Base-by-base conservation (phyloP, 2,888 invertebrate species). In the Diachrysia chrysitis region DNA sequence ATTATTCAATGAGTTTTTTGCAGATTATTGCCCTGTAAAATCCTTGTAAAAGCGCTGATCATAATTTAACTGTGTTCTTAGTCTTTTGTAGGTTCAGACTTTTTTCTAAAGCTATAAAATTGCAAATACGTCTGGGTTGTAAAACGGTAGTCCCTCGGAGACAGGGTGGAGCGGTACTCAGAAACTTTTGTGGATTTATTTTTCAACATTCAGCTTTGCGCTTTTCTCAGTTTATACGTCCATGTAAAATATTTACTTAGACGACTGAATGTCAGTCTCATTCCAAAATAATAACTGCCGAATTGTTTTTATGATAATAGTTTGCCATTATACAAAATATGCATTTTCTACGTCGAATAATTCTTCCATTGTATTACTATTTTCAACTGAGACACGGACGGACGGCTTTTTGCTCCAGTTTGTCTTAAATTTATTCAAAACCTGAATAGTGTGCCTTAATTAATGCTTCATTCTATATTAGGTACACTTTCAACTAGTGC, bases 151-250 rank as follows among this genome's bases (percentile, higher is more conserved):
- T 76, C 64, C 48, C 60, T 69, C 58, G 58, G 73, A 73, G 79
- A 78, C 70, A 60, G 35, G 58, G 60, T 65, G 48, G 57, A 59
- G 58, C 55, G 65, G 53, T 69, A 68, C 70, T 60, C 54, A 64
- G 71, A 78, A 76, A 79, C 66, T 77, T 79, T 69, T 35, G 64
- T 73, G 64, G 61, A 73, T 73, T 70, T 78, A 73, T 67, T 73
- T 78, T 70, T 23, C 48, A 71, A 65, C 68, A 69, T 71, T 65
- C 37, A 62, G 55, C 51, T 69, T 60, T 74, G 63, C 63, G 63
- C 37, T 25, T 58, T 65, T 32, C 71, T 56, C 54, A 6, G 16
- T 55, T 55, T 58, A 53, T 54, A 58, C 23, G 2, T 70, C 55
- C 14, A 54, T 48, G n/a, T 54, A n/a, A 29, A 42, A 55, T 61